Evolutionary conservation across 2,888 invertebrate species (phyloP).

Genomic region (Punctoribates punctum): DNA sequence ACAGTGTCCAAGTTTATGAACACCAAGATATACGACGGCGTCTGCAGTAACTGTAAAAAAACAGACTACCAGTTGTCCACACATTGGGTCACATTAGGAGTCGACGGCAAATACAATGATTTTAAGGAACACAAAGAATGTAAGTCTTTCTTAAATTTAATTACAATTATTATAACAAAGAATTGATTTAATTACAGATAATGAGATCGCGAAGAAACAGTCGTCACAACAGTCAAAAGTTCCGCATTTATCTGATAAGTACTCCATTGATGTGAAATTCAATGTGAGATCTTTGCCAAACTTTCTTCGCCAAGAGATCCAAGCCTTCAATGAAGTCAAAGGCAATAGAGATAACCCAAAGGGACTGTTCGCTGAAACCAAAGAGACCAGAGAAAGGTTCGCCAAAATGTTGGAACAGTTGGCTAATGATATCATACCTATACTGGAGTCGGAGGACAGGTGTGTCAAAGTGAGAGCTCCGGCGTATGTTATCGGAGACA

Average conservation of each 20-base stretch:
- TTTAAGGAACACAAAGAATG: no score
- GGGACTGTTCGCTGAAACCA: neutral
- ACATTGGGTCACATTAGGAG: conserved; percentile 16
- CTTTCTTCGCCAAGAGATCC: neutral
- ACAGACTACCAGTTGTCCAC: conserved; percentile 18
- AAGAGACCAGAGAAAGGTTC: neutral
- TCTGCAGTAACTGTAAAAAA: conserved; percentile 23
- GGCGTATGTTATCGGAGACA: conserved; percentile 64
- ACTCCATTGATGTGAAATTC: conserved; percentile 14
- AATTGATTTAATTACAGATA: no score
- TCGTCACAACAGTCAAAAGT: neutral
- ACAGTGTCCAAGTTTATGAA: no score
- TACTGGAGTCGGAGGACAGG: neutral
- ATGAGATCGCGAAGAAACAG: neutral
- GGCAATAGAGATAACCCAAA: neutral
- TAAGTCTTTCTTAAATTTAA: no score
- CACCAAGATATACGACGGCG: conserved; percentile 17
- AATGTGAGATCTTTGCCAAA: neutral
- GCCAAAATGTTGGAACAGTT: neutral
- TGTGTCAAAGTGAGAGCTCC: conserved; percentile 57
- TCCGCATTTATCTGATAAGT: neutral
- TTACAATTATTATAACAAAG: no score
- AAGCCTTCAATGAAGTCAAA: neutral
- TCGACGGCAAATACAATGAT: no score
- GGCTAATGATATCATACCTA: neutral